These are phyloP conservation scores for Psittacula derbiana DNA, from an alignment of 2,797 vertebrate genomes.

Conservation along the genomic window DNA sequence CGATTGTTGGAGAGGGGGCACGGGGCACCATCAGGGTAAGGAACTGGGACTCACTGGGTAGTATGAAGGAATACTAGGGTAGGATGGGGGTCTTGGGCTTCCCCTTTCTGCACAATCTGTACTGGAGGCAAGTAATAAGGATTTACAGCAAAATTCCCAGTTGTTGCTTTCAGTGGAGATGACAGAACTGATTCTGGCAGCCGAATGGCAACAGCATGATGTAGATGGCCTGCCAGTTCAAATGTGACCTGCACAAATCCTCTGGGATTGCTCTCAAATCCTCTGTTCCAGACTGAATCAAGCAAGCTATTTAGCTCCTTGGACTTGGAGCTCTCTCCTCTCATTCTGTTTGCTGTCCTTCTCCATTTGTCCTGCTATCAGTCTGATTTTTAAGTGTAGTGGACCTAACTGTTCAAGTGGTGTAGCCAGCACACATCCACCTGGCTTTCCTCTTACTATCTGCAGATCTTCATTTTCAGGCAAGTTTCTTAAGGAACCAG, in stretches of 20 bases:
- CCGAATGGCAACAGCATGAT: neutral
- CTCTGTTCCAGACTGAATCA: neutral
- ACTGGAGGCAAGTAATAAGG: neutral
- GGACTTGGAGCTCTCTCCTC: neutral
- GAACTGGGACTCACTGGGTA: neutral
- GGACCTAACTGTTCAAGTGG: neutral
- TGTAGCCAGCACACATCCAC: neutral
- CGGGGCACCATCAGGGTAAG: conserved; percentile 82
- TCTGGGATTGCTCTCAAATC: neutral
- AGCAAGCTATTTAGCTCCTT: neutral
- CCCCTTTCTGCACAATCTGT: neutral
- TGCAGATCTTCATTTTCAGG: neutral
- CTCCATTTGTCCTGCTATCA: neutral
- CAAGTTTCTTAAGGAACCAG: neutral
- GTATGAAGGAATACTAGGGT: neutral
- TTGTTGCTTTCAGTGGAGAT: neutral
- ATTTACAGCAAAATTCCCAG: neutral
- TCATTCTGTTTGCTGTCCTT: neutral
- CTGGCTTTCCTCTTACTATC: neutral
- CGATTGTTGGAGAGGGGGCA: conserved; percentile 79
- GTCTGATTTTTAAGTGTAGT: neutral
- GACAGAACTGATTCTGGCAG: neutral
- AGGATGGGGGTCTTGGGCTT: neutral
- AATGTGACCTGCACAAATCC: neutral
- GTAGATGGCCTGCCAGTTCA: neutral